Conservation (phyloP, 1,140 invertebrate genomes). For the Cotesia glomerata region DNA sequence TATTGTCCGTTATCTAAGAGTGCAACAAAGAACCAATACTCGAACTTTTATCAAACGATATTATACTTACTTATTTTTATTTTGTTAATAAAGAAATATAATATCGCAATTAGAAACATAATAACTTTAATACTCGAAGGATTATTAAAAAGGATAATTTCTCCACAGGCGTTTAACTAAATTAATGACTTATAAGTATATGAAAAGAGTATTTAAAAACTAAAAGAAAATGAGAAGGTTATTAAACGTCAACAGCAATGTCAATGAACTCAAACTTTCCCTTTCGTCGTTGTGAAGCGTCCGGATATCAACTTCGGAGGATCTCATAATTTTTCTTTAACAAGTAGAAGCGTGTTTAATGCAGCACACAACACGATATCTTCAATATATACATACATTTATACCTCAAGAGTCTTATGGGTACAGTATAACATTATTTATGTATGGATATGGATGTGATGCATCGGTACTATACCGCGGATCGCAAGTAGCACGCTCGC, state of each 20-base stretch:
- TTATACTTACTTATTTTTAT: too few relatives aligned
- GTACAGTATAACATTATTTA: not conserved
- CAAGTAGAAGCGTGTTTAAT: not conserved
- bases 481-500: not conserved
- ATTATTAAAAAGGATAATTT: too few relatives aligned
- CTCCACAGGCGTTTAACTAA: not conserved
- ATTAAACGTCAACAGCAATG: conserved; percentile 16
- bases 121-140: too few relatives aligned
- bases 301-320: conserved; percentile 23
- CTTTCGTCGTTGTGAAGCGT: conserved; percentile 27
- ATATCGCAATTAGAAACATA: too few relatives aligned
- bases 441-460: not conserved
- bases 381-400: not conserved
- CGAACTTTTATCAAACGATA: not conserved
- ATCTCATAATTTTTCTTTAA: conserved; percentile 27
- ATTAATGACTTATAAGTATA: not conserved
- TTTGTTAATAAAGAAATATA: too few relatives aligned
- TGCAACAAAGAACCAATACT: too few relatives aligned
- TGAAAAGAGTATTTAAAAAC: not conserved
- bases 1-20: too few relatives aligned
- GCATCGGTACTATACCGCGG: not conserved
- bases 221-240: conserved; percentile 7
- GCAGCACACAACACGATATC: too few relatives aligned
- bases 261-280: conserved; percentile 32
- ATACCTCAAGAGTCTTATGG: not conserved